Conservation (phyloP, 2,797 vertebrate genomes). For the Sphenodon punctatus region DNA sequence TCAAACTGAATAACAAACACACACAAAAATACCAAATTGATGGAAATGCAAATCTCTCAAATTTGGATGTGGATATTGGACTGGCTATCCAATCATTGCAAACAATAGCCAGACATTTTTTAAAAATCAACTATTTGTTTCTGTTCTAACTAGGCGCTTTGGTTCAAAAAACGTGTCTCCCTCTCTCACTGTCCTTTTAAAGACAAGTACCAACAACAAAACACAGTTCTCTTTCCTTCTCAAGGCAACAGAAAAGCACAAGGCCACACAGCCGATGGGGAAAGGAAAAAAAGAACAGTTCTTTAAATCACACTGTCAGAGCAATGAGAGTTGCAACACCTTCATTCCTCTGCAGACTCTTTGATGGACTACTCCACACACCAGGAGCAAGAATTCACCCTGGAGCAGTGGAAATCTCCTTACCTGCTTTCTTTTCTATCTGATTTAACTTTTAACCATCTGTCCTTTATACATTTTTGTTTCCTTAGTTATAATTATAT, state of each 20-base stretch:
- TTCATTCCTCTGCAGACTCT: background rate
- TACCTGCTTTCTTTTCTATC: slow-evolving; percentile 18
- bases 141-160: too few species aligned
- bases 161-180: too few species aligned
- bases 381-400: slow-evolving; percentile 7
- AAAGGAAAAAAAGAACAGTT: background rate
- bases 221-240: slow-evolving; percentile 5
- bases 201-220: slow-evolving; percentile 33
- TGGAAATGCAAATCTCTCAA: too few species aligned
- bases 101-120: too few species aligned
- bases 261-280: slow-evolving; percentile 16
- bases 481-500: too few species aligned
- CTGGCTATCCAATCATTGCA: too few species aligned
- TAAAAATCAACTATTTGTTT: too few species aligned
- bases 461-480: slow-evolving; percentile 1
- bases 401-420: background rate
- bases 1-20: too few species aligned
- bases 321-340: slow-evolving; percentile 20
- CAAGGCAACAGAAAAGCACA: slow-evolving; percentile 30
- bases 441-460: background rate
- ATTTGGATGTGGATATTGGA: too few species aligned
- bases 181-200: background rate
- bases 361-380: slow-evolving; percentile 48
- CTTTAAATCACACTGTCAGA: slow-evolving; percentile 47
- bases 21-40: too few species aligned